Base-by-base conservation (phyloP, 2,888 invertebrate genomes). In the Abrostola tripartita region DNA sequence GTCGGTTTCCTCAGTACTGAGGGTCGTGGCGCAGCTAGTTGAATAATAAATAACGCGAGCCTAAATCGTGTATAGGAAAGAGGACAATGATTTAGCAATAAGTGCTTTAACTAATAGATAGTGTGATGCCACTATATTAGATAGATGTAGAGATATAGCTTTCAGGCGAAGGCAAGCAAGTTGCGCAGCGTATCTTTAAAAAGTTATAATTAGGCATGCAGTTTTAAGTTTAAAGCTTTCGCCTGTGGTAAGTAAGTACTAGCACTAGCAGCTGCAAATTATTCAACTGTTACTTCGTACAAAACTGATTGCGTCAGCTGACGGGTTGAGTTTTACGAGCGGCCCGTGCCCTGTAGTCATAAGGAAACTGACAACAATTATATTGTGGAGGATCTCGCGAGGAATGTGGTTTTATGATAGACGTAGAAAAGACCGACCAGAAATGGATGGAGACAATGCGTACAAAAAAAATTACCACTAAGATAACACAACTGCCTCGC, bases 211-310 rank as follows among this genome's bases (percentile, higher is more conserved):
- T n/a, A 6, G 40, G 40, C 10, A 5, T 40, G 41, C n/a, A 41
- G 41, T 41, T 41, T 41, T n/a, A 41, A 41, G n/a, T 11, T 41
- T 41, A 41, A 41, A 41, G n/a, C 41, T n/a, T 41, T 41, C 41
- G 41, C 6, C n/a, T n/a, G 9, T 24, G 24, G 24, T 24, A 24
- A 24, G 24, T 24, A n/a, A n/a, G n/a, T n/a, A n/a, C n/a, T n/a
- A n/a, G n/a, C n/a, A 47, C 10, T 5, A 5, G 5, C 44, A 9
- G 9, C 14, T 47, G 14, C 14, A 24, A 41, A 47, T 47, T 47
- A 24, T 47, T 47, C 24, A 14, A 24, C 44, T 24, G 24, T 9
- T 47, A 10, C 44, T 9, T 47, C 44, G 44, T 47, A 24, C 24
- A 24, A 47, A 24, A 9, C 44, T 24, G 5, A 9, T 47, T 47